A percentile compares a stretch with the other conserved stretches of the same genome.
phyloP scores from a whole-genome alignment of 2,797 vertebrate species.

The Rhyacichthys aspro region DNA sequence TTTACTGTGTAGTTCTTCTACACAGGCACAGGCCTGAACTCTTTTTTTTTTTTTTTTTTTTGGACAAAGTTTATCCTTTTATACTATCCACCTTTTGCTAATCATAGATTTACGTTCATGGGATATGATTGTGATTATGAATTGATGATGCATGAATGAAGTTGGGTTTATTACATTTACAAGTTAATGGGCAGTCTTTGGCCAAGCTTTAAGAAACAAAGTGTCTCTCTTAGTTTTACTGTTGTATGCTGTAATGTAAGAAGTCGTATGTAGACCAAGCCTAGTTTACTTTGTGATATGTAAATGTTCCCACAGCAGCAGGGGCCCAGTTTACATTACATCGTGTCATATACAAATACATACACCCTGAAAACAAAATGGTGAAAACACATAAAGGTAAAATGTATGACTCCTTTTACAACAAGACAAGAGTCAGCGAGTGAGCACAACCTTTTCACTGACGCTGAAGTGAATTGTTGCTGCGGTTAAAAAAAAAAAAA shows the following conservation, averaged over 20 bases:
- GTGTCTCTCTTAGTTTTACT: too few species aligned
- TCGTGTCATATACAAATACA: conserved; percentile 37
- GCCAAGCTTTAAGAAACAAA: too few species aligned
- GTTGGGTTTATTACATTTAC: too few species aligned
- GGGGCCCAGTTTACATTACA: conserved; percentile 37
- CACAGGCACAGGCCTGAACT: too few species aligned
- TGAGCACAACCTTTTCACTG: conserved; percentile 34
- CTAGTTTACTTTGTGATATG: conserved; percentile 50
- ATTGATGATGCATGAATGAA: conserved; percentile 20
- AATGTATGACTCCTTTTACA: conserved; percentile 21
- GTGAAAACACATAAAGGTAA: conserved; percentile 32
- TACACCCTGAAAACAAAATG: conserved; percentile 31
- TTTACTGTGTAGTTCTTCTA: too few species aligned
- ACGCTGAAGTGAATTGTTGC: conserved; percentile 29
- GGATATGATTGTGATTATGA: too few species aligned
- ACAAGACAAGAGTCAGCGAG: conserved; percentile 27
- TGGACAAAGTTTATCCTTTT: too few species aligned
- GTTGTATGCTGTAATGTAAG: too few species aligned
- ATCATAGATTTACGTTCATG: too few species aligned
- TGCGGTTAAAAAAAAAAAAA: conserved; percentile 61
- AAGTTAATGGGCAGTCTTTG: too few species aligned
- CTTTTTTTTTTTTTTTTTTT: too few species aligned
- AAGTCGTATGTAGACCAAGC: conserved; percentile 23
- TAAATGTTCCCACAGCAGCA: conserved; percentile 46
- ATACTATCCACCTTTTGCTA: too few species aligned